These are phyloP conservation scores for Monoplex corrugatus DNA, from an alignment of 2,888 invertebrate genomes.

Conservation along the genomic window DNA sequence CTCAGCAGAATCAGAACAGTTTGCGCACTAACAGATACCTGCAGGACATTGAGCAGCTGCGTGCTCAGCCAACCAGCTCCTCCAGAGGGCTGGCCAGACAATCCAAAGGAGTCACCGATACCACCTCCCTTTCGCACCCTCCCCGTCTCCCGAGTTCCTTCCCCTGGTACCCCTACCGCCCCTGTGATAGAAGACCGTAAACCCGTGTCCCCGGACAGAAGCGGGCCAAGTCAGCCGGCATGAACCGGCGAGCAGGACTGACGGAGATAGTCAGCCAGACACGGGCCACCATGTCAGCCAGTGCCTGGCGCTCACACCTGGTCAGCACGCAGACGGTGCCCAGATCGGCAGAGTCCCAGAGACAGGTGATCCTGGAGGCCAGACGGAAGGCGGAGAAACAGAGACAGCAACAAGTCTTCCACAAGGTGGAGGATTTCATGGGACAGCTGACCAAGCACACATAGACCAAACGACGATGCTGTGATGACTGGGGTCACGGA, in stretches of 20 bases:
- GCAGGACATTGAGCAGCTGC: neutral
- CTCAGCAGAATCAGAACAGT: neutral
- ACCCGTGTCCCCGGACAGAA: slow-evolving; percentile 40
- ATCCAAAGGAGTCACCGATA: slow-evolving; percentile 10
- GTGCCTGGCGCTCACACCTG: slow-evolving; percentile 68
- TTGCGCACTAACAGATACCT: neutral
- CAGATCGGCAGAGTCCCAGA: slow-evolving; percentile 62
- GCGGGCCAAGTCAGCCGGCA: slow-evolving; percentile 32
- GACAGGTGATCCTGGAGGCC: slow-evolving; percentile 62
- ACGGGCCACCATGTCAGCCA: slow-evolving; percentile 65
- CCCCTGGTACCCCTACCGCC: neutral
- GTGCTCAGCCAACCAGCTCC: slow-evolving; percentile 14
- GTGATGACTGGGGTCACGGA: too few species aligned
- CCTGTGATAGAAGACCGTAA: slow-evolving; percentile 40
- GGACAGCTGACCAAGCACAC: slow-evolving; percentile 38
- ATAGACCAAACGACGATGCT: too few species aligned
- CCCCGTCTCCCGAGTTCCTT: neutral
- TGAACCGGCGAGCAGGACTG: slow-evolving; percentile 58
- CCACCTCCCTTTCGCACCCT: slow-evolving; percentile 33
- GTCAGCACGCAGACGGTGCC: slow-evolving; percentile 60
- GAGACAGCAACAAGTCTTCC: slow-evolving; percentile 57
- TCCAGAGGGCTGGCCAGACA: slow-evolving; percentile 29
- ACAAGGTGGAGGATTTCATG: slow-evolving; percentile 65
- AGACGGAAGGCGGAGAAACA: slow-evolving; percentile 59
- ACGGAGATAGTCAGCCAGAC: slow-evolving; percentile 68